Conservation (phyloP, 2,797 vertebrate genomes). For the Carcharodon carcharias region DNA sequence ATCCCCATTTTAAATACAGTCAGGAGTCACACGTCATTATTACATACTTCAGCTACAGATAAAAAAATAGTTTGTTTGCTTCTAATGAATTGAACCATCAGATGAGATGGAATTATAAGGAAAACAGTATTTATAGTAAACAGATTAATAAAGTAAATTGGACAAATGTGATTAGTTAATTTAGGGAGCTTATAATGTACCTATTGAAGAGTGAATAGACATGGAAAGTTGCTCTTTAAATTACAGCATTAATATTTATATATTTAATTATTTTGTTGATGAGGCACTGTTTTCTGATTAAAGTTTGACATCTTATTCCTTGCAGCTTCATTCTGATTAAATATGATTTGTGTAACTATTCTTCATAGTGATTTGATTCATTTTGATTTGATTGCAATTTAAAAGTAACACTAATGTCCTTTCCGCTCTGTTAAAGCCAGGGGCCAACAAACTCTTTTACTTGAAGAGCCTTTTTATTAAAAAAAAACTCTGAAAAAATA, state of each 20-base stretch:
- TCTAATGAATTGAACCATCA: background rate
- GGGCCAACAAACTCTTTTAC: background rate
- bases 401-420: background rate
- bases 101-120: background rate
- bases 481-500: no score
- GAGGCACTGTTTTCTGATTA: constrained; percentile 4
- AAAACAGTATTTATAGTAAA: background rate
- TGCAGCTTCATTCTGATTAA: background rate
- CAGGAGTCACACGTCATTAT: background rate
- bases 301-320: background rate
- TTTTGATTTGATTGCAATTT: background rate
- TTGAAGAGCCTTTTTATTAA: no score
- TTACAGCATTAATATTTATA: background rate
- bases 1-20: background rate
- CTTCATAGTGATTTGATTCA: background rate
- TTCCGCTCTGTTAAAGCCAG: background rate
- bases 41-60: background rate
- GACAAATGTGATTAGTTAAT: background rate
- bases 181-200: background rate
- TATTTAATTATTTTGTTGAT: background rate
- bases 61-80: background rate
- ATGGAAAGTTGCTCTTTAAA: background rate
- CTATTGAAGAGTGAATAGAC: background rate
- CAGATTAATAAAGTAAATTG: background rate
- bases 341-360: background rate